Percentiles rank a stretch among this genome's conserved stretches.
phyloP scores from a whole-genome alignment of 2,888 invertebrate genomes.

The Malthinus seriepunctatus region DNA sequence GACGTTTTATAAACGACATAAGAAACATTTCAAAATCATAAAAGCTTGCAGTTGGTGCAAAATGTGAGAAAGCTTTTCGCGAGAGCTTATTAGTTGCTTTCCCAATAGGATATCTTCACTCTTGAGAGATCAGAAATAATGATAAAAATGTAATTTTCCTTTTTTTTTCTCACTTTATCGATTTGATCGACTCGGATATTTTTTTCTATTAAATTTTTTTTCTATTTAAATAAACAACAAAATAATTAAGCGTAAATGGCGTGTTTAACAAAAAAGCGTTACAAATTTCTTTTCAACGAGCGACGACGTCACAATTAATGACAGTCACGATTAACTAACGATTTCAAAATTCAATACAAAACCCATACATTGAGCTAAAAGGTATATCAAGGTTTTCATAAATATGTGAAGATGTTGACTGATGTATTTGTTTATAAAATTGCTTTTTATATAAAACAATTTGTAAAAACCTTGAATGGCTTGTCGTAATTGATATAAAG shows the following conservation, averaged over 20 bases:
- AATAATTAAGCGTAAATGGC: no score
- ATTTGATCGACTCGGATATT: no score
- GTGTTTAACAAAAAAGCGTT: neutral
- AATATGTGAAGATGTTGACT: no score
- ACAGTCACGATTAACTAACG: slow-evolving; percentile 19
- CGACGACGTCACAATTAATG: slow-evolving; percentile 23
- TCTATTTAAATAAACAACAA: no score
- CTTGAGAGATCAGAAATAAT: neutral
- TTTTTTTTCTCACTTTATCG: slow-evolving; percentile 6
- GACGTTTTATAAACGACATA: neutral
- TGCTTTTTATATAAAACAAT: no score
- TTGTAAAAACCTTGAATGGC: no score
- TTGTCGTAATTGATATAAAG: no score
- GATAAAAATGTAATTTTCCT: slow-evolving; percentile 13
- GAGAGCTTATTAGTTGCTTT: slow-evolving; percentile 7
- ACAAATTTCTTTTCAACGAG: slow-evolving; percentile 5
- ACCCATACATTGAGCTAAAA: no score
- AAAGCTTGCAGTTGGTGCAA: slow-evolving; percentile 7
- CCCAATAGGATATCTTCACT: slow-evolving; percentile 1
- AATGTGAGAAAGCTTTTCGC: slow-evolving; percentile 10
- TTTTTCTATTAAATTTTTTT: no score
- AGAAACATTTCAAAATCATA: slow-evolving; percentile 2
- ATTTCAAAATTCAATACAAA: neutral
- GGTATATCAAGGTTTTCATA: no score
- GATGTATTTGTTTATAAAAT: no score